Evolutionary conservation across 2,113 vertebrate species (phyloP), one percentile per base, ranked within the genome.

Genomic region (Neofelis nebulosa): DNA sequence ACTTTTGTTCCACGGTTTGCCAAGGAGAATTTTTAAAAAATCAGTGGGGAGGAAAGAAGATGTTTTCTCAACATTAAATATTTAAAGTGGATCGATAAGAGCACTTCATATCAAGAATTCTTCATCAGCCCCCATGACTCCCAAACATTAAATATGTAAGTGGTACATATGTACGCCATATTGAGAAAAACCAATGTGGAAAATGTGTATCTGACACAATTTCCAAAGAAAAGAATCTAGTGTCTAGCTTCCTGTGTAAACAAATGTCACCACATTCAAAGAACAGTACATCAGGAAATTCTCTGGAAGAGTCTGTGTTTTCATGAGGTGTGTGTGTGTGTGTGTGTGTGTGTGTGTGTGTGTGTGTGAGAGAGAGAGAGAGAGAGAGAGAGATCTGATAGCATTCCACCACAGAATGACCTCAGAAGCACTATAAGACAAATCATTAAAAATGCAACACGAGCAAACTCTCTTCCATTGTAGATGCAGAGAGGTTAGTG

Each of bases 391-490:
- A 27, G 5, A 89, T 55, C 36, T 86, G 79, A 57, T 16, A 86
- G 63, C 81, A 80, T 96, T 91, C 71, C 25, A 92, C 52, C 85
- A 65, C 4, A 66, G 78, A 84, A 91, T 94, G 82, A 97, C 90
- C 95, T 97, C 94, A 93, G 92, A 89, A 82, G 66, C 85, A 93
- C 29, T 93, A 23, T 78, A 86, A 93, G 84, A 52, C 23, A 91
- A 76, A 76, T 91, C 97, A 98, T 97, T 96, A 97, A 98, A 98
- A 93, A 98, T 94, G 88, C 66, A 98, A 11, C 78, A 91, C 79
- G 84, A 48, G 73, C 25, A 55, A 89, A 90, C 25, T 89, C 29
- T 78, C 78, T 82, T 87, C 85, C 65, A 88, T 9, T 92, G 82
- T 5, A 41, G 61, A 92, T 0, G 0, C 21, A 0, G 0, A 97